Base-by-base conservation (phyloP, 2,797 vertebrate genomes). In the Halcyon chelicuti region DNA sequence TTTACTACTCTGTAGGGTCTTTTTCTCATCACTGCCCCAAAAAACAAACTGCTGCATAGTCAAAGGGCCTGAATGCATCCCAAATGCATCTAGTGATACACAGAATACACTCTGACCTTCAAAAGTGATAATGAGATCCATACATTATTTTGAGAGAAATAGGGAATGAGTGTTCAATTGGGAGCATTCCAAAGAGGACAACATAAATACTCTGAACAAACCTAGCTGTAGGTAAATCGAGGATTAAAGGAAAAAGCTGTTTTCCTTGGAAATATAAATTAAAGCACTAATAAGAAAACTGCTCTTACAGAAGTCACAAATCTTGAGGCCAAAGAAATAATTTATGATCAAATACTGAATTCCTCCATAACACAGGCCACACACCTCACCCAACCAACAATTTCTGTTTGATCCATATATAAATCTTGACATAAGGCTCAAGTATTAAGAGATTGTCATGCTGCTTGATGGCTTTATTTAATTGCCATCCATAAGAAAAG, bases 161-260 rank as follows among this genome's bases (percentile, higher is more conserved):
- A 15, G 3, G 16, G 73, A 46, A 2, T 8, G 49, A 49, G 11
- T n/a, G 8, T 47, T 83, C n/a, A 62, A 0, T 22, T 0, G 5
- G 20, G 22, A 44, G 2, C 11, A 71, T 39, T 86, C 29, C 22
- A 70, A 26, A 79, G 76, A 62, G 6, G 23, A 66, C 35, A 35
- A 18, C 10, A 28, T 39, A 35, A 86, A 46, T 40, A 28, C 19
- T 71, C 11, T 81, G 39, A 72, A 60, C 5, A 75, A 85, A 65
- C 2, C 4, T 22, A 67, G 10, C 5, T 40, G 14, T 21, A 67
- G 17, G 22, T 67, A 67, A 76, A 54, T 3, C 65, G 16, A 35
- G 3, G 42, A 58, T 58, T 70, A 80, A 86, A 70, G 9, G 28
- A 5, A 62, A 82, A 54, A 65, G 15, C 10, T n/a, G 14, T n/a